These are phyloP conservation scores for Apamea anceps DNA, from an alignment of 2,888 invertebrate genomes.

Conservation along the genomic window DNA sequence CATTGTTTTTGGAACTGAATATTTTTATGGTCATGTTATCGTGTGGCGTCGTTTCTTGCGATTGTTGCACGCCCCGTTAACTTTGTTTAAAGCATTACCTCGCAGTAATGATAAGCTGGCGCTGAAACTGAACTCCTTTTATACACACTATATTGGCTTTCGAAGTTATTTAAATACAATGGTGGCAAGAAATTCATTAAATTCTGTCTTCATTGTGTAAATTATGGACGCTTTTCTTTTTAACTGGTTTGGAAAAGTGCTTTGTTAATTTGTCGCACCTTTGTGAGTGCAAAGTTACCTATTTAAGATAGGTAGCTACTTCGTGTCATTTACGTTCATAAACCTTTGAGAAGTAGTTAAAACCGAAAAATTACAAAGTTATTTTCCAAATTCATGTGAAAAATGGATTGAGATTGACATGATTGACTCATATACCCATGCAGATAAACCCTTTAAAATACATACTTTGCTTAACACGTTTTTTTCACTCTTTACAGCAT, in stretches of 20 bases:
- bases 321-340: not conserved
- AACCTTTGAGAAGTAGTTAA: not conserved
- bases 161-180: conserved; percentile 49
- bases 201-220: conserved; percentile 15
- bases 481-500: conserved; percentile 88
- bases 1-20: conserved; percentile 53
- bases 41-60: conserved; percentile 46
- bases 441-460: not conserved
- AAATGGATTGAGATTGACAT: no score
- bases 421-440: not conserved
- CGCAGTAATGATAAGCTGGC: conserved; percentile 59
- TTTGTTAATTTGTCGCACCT: conserved; percentile 14
- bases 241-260: not conserved
- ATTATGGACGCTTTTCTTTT: conserved; percentile 15
- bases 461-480: not conserved
- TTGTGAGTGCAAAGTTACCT: not conserved
- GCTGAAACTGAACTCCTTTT: conserved; percentile 31
- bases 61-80: conserved; percentile 55
- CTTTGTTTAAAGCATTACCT: conserved; percentile 46
- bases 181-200: conserved; percentile 21
- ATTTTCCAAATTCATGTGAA: not conserved
- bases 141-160: conserved; percentile 16
- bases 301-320: not conserved
- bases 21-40: conserved; percentile 60
- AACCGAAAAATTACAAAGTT: not conserved